Evolutionary conservation across 2,888 invertebrate species (phyloP), one percentile per base, ranked within the genome.

Genomic region (Shargacucullia verbasci): DNA sequence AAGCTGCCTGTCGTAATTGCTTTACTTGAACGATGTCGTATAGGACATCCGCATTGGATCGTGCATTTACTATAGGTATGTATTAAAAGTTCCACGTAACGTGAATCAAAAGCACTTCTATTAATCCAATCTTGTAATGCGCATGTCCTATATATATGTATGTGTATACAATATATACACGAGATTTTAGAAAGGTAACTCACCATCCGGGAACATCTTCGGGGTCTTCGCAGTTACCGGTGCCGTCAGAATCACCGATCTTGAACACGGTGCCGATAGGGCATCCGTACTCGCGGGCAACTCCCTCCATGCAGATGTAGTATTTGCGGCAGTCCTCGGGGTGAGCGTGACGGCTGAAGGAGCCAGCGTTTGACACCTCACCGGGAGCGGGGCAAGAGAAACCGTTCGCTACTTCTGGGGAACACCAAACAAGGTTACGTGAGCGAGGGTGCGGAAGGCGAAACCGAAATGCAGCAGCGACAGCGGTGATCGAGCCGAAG

Each of bases 161-260:
- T 68, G 61, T 71, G 59, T 64, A 57, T 61, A 66, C 34, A 43
- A 48, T 70, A 72, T 71, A 44, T 76, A 76, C 73, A 76, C 49
- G 43, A 49, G 20, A 27, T 41, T 47, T 53, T 8, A 39, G 27
- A 52, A 34, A 58, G 33, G 43, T 20, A 67, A 95, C 97, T 97
- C 92, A 98, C 98, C 98, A 98, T 96, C 98, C 98, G 91, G 97
- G 97, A 95, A 98, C 98, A 89, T 98, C 98, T 94, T 98, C 98
- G 74, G 98, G 98, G 87, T 98, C 98, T 92, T 98, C 97, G 92
- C 98, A 99, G 95, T 98, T 98, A 76, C 98, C 98, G 78, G 97
- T 96, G 82, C 98, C 98, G 79, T 98, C 98, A 82, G 96, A 94
- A 84, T 97, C 97, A 61, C 98, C 98, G 91, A 98, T 98, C 92